These are phyloP conservation scores for Cossypha polioptera DNA, from an alignment of 2,797 vertebrate species.

Conservation along the genomic window DNA sequence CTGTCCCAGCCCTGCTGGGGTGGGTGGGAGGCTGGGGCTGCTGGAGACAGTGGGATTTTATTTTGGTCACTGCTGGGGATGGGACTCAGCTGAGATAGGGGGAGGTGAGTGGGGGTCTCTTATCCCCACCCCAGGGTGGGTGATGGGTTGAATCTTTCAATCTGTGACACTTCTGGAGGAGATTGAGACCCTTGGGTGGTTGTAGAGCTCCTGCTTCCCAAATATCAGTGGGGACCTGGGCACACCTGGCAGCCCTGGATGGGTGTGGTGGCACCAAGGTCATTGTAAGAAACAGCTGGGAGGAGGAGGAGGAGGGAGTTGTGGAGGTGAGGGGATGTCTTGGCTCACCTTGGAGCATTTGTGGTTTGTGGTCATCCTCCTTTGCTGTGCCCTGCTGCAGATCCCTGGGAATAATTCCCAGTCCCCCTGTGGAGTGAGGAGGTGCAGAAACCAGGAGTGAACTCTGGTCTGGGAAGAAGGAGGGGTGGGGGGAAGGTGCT, in stretches of 20 bases:
- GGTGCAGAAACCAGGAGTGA: background rate
- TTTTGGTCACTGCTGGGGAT: accelerated
- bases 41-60: background rate
- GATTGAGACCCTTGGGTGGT: accelerated
- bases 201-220: background rate
- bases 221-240: background rate
- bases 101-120: background rate
- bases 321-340: background rate
- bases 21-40: background rate
- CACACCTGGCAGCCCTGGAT: background rate
- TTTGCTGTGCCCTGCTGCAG: background rate
- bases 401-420: background rate
- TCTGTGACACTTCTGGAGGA: background rate
- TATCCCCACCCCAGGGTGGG: background rate
- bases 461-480: background rate
- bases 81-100: accelerated
- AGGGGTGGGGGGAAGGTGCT: background rate
- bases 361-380: accelerated
- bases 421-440: background rate
- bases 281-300: background rate
- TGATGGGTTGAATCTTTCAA: background rate
- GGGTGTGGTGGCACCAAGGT: accelerated
- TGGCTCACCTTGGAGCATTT: background rate
- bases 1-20: background rate
- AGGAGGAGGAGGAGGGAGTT: background rate